Percentiles rank a stretch among this genome's conserved stretches.
Evolutionary conservation across 2,113 vertebrate species (phyloP).

Genomic region (Etheostoma spectabile): DNA sequence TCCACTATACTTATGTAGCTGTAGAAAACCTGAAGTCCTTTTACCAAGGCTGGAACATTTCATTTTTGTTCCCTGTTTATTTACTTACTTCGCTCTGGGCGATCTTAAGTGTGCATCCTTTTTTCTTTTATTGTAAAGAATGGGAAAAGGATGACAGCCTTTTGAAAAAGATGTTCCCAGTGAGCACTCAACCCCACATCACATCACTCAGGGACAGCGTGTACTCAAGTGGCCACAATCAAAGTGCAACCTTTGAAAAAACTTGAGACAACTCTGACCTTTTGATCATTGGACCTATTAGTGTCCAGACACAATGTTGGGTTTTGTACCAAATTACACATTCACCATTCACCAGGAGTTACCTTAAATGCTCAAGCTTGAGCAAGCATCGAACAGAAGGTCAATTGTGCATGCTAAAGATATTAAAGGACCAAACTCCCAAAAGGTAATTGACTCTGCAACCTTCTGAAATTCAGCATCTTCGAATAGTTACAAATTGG

Average conservation of each 20-base stretch:
- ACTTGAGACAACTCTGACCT: background rate
- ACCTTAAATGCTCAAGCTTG: background rate
- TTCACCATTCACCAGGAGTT: too few relatives aligned
- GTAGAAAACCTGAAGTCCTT: conserved; percentile 15
- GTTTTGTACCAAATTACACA: background rate
- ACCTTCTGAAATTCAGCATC: background rate
- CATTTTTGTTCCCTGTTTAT: background rate
- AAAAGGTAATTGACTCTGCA: background rate
- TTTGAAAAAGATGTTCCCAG: conserved; percentile 48
- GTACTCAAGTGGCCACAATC: background rate
- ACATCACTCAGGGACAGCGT: background rate
- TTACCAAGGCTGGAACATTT: conserved; percentile 5
- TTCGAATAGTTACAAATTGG: background rate
- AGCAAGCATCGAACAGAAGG: background rate
- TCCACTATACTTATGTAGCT: background rate
- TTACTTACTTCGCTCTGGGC: conserved; percentile 21
- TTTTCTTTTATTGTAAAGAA: conserved; percentile 28
- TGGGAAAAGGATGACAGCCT: background rate
- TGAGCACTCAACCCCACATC: background rate
- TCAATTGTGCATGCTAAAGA: background rate
- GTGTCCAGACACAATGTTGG: too few relatives aligned
- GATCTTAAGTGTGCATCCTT: conserved; percentile 27
- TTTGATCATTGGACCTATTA: background rate
- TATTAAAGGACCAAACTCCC: background rate
- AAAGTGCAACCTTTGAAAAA: background rate